Evolutionary conservation across 1,140 invertebrate genomes (phyloP), one percentile per base, ranked within the genome.

Genomic region (Drosophila tsacasi): DNA sequence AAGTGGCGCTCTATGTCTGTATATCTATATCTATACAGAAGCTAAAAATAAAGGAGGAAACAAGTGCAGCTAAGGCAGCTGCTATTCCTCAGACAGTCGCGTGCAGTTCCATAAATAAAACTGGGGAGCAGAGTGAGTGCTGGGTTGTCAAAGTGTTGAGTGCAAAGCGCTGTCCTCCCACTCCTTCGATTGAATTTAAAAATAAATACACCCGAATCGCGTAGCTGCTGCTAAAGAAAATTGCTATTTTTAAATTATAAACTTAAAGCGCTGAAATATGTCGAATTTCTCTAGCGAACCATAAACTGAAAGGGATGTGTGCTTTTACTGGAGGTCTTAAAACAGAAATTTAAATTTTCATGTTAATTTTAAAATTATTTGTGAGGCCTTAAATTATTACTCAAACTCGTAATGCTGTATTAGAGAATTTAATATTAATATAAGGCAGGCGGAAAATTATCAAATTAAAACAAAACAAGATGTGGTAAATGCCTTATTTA

Each of bases 1-100:
- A 94, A 94, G 94, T 94, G 77, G 91, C 72, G 91, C 52, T 86
- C 79, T 65, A 21, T 60, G 73, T 40, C 21, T 19, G 13, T 35
- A 32, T 23, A 35, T 35, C 32, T 13, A 6, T 35, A 50, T 19
- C 27, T 40, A 10, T 30, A 72, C 42, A 23, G 21, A 40, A n/a
- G 9, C 54, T 57, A 37, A 39, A 37, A 2, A 27, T 19, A 35
- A n/a, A 27, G 15, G 13, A 13, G 15, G 15, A 21, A 61, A 49
- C 78, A 81, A 81, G 78, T 81, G 78, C 58, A 49, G 19, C 37
- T n/a, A 19, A 23, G 44, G 52, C 80, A 83, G 76, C 75, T 75
- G 75, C 57, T 42, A 27, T 62, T 35, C 46, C 30, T 35, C 46
- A 73, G 40, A 60, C 27, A 60, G 75, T 49, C 59, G 74, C 79